Evolutionary conservation across 2,888 invertebrate species (phyloP), one percentile per base, ranked within the genome.

Genomic region (Pimpla rufipes): DNA sequence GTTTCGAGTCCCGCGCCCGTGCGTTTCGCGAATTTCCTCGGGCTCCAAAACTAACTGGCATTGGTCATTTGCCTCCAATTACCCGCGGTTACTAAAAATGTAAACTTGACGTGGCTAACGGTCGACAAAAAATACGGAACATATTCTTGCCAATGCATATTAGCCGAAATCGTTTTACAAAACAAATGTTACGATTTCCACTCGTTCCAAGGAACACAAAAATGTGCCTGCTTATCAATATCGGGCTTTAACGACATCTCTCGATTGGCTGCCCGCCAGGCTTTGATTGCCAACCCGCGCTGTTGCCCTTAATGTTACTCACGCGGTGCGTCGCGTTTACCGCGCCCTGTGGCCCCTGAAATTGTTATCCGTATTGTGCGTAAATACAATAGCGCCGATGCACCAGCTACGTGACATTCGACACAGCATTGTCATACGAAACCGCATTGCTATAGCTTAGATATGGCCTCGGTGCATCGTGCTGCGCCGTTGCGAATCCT

Each of bases 301-400:
- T 18, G 11, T 2, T 6, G 5, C n/a, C 35, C 16, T 59, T n/a
- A 59, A 35, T 6, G 10, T 57, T 13, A 57, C 5, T 29, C 29
- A 29, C 29, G 66, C 23, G 29, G 45, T 45, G 42, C 42, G 11
- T 29, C 8, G 37, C 50, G 50, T 50, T 18, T 29, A 16, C 11
- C 70, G 16, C 45, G 45, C 70, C 13, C 45, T 45, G 45, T 59
- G 29, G 13, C 45, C 35, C 16, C n/a, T n/a, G 18, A 37, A 52
- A 75, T 64, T 75, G 74, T 75, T 75, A 64, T 64, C 75, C 35
- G 21, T 37, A 75, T 75, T 75, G 64, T 75, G 75, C 50, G 64
- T 47, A 42, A 40, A 40, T 40, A 52, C 75, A 64, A 75, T 75
- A 55, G 40, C 23, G 13, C 18, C 29, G 29, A 29, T 23, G 8